Conservation (phyloP, 2,113 vertebrate genomes). For the Recurvirostra avosetta region DNA sequence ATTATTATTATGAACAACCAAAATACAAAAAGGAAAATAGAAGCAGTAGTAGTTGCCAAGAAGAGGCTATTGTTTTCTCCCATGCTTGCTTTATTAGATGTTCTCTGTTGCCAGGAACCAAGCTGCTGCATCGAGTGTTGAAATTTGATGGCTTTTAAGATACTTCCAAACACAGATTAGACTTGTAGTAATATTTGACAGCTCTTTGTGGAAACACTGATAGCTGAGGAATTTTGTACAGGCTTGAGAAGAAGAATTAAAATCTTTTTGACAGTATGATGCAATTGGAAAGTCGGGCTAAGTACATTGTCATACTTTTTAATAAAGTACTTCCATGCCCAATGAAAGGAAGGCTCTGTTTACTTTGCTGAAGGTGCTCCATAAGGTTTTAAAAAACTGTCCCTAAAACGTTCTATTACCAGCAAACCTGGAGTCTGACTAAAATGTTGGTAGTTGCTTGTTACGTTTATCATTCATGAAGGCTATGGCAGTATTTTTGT, state of each 20-base stretch:
- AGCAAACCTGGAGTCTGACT: background rate
- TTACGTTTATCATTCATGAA: fast-evolving
- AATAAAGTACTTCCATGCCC: background rate
- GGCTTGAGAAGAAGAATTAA: background rate
- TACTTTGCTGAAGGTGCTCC: background rate
- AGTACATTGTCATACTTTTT: background rate
- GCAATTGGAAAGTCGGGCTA: background rate
- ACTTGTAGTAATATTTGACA: background rate
- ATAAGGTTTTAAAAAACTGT: background rate
- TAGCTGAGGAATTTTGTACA: background rate
- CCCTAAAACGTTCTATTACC: background rate
- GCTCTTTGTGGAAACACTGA: background rate
- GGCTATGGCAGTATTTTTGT: background rate
- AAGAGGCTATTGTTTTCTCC: background rate
- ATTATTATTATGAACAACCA: background rate
- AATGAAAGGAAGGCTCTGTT: background rate
- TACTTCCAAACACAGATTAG: background rate
- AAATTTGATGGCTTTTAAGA: background rate
- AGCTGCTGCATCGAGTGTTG: background rate
- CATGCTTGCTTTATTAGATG: background rate
- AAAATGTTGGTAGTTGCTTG: background rate
- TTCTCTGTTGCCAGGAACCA: background rate
- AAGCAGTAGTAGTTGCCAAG: background rate
- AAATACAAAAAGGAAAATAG: background rate
- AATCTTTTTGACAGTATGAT: background rate